Percentiles rank a stretch among this genome's conserved stretches.
These are phyloP conservation scores for Chloebia gouldiae DNA, from an alignment of 2,113 vertebrate species.

Conservation along the genomic window DNA sequence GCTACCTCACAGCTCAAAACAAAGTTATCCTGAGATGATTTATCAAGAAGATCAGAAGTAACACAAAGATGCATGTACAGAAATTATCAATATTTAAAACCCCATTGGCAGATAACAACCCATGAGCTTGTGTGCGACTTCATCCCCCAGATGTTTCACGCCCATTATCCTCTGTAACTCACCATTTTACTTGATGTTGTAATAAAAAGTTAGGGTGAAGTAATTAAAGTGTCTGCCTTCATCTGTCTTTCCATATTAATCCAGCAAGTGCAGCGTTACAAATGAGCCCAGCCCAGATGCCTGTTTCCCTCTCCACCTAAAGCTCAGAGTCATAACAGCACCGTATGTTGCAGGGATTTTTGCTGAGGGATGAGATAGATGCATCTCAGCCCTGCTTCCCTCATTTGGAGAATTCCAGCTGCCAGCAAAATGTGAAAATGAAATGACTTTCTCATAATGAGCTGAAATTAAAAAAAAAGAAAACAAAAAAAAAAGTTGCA, in stretches of 20 bases:
- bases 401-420: constrained; percentile 23
- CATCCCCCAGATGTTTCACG: constrained; percentile 42
- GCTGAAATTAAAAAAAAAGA: background rate
- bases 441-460: background rate
- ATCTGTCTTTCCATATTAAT: constrained; percentile 46
- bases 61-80: constrained; percentile 76
- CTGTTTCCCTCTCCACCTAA: background rate
- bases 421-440: background rate
- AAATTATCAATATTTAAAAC: constrained; percentile 59
- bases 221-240: constrained; percentile 56
- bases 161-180: constrained; percentile 60
- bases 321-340: background rate
- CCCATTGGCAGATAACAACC: constrained; percentile 31
- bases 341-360: constrained; percentile 3
- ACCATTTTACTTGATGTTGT: constrained; percentile 69
- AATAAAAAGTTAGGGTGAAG: constrained; percentile 78
- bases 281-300: background rate
- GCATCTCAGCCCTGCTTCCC: background rate
- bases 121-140: constrained; percentile 40
- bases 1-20: constrained; percentile 35
- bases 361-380: background rate
- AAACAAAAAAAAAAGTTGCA: background rate
- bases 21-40: constrained; percentile 52
- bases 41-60: constrained; percentile 49
- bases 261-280: background rate